Conservation (phyloP, 2,797 vertebrate species). For the Periophthalmus magnuspinnatus region DNA sequence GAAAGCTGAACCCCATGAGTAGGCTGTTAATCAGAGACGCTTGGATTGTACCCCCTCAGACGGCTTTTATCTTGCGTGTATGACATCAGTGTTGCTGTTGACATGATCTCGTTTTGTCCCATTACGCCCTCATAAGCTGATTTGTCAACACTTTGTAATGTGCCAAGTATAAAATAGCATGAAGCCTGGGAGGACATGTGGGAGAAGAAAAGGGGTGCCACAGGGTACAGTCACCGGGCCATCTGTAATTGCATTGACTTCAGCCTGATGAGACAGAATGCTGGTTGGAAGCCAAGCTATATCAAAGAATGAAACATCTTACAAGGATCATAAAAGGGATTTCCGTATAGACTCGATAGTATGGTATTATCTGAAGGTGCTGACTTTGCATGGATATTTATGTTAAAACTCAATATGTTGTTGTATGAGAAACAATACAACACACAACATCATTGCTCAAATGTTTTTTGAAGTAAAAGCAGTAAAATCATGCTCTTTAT, state of each 20-base stretch:
- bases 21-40: background rate
- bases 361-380: background rate
- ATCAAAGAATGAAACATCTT: constrained; percentile 15
- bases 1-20: too few species aligned
- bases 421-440: background rate
- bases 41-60: constrained; percentile 16
- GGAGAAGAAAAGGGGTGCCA: constrained; percentile 49
- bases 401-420: background rate
- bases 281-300: constrained; percentile 13
- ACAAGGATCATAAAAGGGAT: background rate
- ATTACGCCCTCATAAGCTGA: constrained; percentile 60
- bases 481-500: background rate
- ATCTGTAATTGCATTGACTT: constrained; percentile 52
- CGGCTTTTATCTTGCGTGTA: constrained; percentile 25
- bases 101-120: constrained; percentile 55
- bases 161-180: constrained; percentile 59
- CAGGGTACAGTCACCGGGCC: constrained; percentile 47
- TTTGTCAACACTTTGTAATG: constrained; percentile 71
- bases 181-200: constrained; percentile 47
- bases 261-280: constrained; percentile 35
- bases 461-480: background rate
- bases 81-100: constrained; percentile 47
- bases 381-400: background rate
- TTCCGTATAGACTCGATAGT: background rate
- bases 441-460: background rate